Conservation (phyloP, 2,797 vertebrate species). For the Xenopus petersii region DNA sequence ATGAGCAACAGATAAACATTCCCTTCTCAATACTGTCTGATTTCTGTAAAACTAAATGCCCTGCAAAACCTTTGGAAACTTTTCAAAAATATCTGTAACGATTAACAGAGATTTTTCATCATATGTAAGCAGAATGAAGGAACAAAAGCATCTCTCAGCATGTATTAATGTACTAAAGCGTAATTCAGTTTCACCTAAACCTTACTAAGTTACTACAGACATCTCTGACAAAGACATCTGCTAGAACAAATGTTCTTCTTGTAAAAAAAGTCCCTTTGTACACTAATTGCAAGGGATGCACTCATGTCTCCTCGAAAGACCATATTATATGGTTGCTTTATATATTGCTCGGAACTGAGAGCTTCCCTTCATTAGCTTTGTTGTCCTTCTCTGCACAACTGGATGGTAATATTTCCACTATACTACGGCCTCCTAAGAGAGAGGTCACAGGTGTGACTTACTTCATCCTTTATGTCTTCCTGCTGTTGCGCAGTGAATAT, state of each 20-base stretch:
- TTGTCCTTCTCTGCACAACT: no score
- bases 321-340: no score
- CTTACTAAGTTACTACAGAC: not conserved
- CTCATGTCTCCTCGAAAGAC: no score
- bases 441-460: conserved; percentile 55
- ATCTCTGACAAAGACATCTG: not conserved
- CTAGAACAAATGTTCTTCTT: no score
- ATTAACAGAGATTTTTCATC: conserved; percentile 23
- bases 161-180: conserved; percentile 28
- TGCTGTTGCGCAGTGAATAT: conserved; percentile 98
- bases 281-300: no score
- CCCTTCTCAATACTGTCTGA: conserved; percentile 43
- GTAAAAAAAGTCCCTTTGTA: no score
- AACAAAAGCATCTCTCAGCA: conserved; percentile 26
- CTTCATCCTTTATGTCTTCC: conserved; percentile 98
- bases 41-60: conserved; percentile 37
- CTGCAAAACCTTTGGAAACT: conserved; percentile 34
- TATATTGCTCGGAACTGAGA: no score
- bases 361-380: no score
- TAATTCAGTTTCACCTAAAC: conserved; percentile 17
- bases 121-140: conserved; percentile 14
- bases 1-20: conserved; percentile 66
- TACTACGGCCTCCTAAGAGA: no score
- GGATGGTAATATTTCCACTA: no score
- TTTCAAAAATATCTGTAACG: conserved; percentile 32